A percentile compares a stretch with the other conserved stretches of the same genome.
Evolutionary conservation across 2,113 vertebrate species (phyloP).

Genomic region (Anoura caudifer): DNA sequence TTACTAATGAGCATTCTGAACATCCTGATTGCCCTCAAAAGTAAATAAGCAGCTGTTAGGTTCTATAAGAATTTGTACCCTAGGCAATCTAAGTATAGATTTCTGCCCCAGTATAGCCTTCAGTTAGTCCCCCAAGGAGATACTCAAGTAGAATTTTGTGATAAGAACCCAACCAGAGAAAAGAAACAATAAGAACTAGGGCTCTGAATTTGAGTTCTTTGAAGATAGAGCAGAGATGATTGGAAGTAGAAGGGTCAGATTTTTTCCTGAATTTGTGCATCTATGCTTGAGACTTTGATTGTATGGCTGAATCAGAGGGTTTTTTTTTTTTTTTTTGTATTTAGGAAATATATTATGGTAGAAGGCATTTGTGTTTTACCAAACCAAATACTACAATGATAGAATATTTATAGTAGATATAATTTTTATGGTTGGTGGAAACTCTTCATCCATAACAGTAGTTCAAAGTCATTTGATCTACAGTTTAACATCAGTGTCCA

Average conservation of each 20-base stretch:
- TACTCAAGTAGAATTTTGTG: constrained; percentile 33
- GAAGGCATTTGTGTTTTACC: background rate
- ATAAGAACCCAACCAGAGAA: constrained; percentile 27
- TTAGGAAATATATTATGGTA: background rate
- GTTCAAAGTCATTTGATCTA: background rate
- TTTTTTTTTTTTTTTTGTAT: background rate
- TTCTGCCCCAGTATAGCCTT: constrained; percentile 50
- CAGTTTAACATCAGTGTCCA: background rate
- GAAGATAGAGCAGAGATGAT: background rate
- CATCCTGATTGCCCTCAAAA: constrained; percentile 67
- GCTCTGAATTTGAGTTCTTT: background rate
- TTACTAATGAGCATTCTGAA: constrained; percentile 71
- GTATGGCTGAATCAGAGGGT: background rate
- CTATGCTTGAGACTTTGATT: background rate
- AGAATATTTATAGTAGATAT: background rate
- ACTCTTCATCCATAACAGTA: background rate
- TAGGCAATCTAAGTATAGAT: constrained; percentile 53
- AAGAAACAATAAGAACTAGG: background rate
- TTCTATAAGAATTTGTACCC: constrained; percentile 52
- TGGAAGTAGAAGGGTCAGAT: background rate
- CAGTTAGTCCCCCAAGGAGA: constrained; percentile 52
- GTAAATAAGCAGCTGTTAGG: constrained; percentile 61
- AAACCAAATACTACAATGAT: background rate
- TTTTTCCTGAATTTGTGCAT: background rate
- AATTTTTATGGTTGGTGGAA: background rate